A percentile compares a stretch with the other conserved stretches of the same genome.
phyloP scores from a whole-genome alignment of 2,113 vertebrate genomes.

The Dermatemys mawii region DNA sequence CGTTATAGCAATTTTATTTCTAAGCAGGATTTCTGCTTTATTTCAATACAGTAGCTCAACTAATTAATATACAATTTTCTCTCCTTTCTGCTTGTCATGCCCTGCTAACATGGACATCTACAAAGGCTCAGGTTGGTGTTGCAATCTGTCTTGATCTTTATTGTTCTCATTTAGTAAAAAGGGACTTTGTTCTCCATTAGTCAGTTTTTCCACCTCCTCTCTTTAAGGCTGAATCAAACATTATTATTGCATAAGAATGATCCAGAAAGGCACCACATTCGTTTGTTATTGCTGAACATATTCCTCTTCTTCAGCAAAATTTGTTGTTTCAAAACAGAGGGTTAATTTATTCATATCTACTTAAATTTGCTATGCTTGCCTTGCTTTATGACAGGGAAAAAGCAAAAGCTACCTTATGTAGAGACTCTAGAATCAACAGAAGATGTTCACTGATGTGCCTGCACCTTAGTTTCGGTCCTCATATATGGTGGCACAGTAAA shows the following conservation, averaged over 20 bases:
- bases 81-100: slow-evolving; percentile 90
- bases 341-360: slow-evolving; percentile 66
- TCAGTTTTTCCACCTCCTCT: slow-evolving; percentile 42
- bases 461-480: not conserved
- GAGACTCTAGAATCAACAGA: slow-evolving; percentile 50
- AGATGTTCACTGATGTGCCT: slow-evolving; percentile 31
- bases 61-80: slow-evolving; percentile 95
- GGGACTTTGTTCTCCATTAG: slow-evolving; percentile 68
- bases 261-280: slow-evolving; percentile 37
- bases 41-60: slow-evolving; percentile 78
- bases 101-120: slow-evolving; percentile 96
- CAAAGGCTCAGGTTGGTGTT: slow-evolving; percentile 99
- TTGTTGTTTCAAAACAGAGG: slow-evolving; percentile 38
- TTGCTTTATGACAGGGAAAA: slow-evolving; percentile 61
- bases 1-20: slow-evolving; percentile 53
- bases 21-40: slow-evolving; percentile 65
- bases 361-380: slow-evolving; percentile 61
- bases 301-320: slow-evolving; percentile 54
- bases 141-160: slow-evolving; percentile 86
- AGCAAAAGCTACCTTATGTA: slow-evolving; percentile 33
- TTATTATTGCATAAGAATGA: slow-evolving; percentile 39
- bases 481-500: not conserved
- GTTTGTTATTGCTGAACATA: slow-evolving; percentile 53
- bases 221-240: slow-evolving; percentile 61
- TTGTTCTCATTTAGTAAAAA: slow-evolving; percentile 76